phyloP scores from a whole-genome alignment of 2,797 vertebrate species.

The Echeneis naucrates region DNA sequence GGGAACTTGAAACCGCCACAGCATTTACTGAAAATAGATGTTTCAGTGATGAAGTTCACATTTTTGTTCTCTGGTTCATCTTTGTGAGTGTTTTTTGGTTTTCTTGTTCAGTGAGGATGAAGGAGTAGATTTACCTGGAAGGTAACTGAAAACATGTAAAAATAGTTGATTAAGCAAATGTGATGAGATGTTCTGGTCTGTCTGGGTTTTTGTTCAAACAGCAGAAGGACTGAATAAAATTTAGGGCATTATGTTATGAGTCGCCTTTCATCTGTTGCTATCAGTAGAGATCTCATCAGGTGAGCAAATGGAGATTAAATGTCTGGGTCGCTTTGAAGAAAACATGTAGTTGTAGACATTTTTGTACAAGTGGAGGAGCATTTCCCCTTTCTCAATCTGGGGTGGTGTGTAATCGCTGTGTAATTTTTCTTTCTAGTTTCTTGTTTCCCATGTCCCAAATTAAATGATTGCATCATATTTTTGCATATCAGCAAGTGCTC shows the following conservation, averaged over 20 bases:
- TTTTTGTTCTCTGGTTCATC: background rate
- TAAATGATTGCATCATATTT: slow-evolving; percentile 24
- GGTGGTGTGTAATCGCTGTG: background rate
- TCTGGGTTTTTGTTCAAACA: background rate
- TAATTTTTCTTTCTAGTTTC: slow-evolving; percentile 1
- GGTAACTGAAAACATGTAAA: background rate
- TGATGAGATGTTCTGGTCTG: background rate
- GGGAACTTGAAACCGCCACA: slow-evolving; percentile 9
- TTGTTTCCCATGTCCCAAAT: slow-evolving; percentile 10
- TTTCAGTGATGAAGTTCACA: background rate
- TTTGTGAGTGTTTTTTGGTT: background rate
- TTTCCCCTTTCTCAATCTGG: background rate
- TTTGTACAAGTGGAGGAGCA: background rate
- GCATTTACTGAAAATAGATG: background rate
- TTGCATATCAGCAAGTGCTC: slow-evolving; percentile 1
- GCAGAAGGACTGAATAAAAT: background rate
- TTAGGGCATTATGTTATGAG: background rate
- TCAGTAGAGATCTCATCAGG: background rate
- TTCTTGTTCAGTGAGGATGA: background rate
- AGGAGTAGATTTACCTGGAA: background rate
- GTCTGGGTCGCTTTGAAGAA: background rate
- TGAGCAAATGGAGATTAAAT: background rate
- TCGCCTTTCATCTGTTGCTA: background rate
- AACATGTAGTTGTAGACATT: background rate
- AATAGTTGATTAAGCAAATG: background rate